phyloP scores from a whole-genome alignment of 2,797 vertebrate species.

The Nasua narica region DNA sequence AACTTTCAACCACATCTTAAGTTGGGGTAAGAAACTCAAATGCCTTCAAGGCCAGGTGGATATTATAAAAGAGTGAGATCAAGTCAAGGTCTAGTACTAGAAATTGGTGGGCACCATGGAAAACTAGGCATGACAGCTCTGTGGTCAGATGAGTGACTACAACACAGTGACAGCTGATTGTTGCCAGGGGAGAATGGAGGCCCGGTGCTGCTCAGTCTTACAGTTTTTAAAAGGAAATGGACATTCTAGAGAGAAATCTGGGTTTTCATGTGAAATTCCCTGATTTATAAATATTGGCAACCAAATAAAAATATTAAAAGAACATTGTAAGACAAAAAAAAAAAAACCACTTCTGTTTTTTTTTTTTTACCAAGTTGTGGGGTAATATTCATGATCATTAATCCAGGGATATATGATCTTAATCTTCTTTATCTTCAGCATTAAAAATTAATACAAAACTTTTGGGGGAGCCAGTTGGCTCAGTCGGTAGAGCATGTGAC shows the following conservation, averaged over 20 bases:
- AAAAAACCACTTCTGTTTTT: too few relatives aligned
- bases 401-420: neutral
- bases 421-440: conserved; percentile 1
- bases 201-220: neutral
- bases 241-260: conserved; percentile 13
- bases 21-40: neutral
- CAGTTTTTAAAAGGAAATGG: neutral
- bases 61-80: neutral
- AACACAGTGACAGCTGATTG: neutral
- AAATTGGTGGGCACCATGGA: neutral
- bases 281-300: neutral
- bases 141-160: neutral
- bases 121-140: neutral
- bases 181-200: neutral
- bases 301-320: conserved; percentile 26
- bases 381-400: neutral
- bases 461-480: neutral
- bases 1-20: neutral
- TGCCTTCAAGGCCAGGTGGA: neutral
- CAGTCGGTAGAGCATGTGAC: neutral
- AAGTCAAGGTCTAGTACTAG: neutral
- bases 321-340: neutral
- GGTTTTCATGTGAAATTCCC: conserved; percentile 26
- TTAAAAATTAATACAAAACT: conserved; percentile 28
- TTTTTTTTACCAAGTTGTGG: neutral